Base-by-base conservation (phyloP, 2,888 invertebrate species). In the Chaitophorus viminalis region DNA sequence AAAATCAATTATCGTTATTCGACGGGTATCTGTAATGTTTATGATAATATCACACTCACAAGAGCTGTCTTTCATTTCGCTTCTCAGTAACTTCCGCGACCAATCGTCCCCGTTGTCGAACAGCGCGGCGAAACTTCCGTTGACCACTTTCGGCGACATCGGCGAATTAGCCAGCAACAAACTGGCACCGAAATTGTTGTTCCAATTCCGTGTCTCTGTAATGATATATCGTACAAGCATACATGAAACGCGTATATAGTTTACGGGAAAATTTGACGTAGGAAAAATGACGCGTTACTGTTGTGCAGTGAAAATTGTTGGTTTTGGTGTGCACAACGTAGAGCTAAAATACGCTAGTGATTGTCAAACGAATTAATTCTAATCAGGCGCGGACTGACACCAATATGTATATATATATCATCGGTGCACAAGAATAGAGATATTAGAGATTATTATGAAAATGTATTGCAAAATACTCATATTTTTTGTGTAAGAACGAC, bases 131-230 rank as follows among this genome's bases (percentile, higher is more conserved):
- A 97, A 98, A 79, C 97, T 97, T 6, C 97, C 98, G 90, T 98
- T 97, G 5, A 98, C 97, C 82, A 99, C 96, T 92, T 98, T 99
- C 0, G 99, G 99, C 9, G 98, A 98, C 95, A 97, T 96, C 1
- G 98, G 98, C 3, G 97, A 97, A 92, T 99, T 99, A 82, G 98
- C 96, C 81, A 99, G 93, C 39, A 99, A 93, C 3, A 99, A 93
- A 91, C 98, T 98, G 77, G 98, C 97, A 68, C 98, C 98, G 90
- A 98, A 99, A 68, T 96, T 95, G 84, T 96, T 95, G 91, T 96
- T 97, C 90, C 94, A 93, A 91, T 95, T 95, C 90, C 95, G 95
- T 1, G 96, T 96, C 91, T 97, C 97, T 95, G 91, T 86, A 46
- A 46, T n/a, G n/a, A n/a, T n/a, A n/a, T n/a, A 39, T 9, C 11